Evolutionary conservation across 1,140 invertebrate genomes (phyloP).

Genomic region (Plodia interpunctella): DNA sequence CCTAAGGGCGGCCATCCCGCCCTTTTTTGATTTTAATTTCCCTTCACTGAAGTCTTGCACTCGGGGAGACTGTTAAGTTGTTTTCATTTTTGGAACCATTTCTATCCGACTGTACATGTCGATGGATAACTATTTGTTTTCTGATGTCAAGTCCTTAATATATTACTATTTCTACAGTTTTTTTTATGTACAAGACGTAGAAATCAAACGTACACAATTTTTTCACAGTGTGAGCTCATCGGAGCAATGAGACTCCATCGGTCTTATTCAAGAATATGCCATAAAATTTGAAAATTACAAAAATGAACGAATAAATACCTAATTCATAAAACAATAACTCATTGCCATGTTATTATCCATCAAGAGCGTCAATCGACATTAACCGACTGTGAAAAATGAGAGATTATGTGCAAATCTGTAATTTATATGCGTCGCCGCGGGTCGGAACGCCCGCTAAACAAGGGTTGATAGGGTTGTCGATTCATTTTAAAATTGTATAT

Average conservation of each 20-base stretch:
- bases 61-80: neutral
- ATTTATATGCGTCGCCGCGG: slow-evolving; percentile 71
- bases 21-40: slow-evolving; percentile 18
- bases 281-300: no score
- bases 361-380: slow-evolving; percentile 46
- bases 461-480: slow-evolving; percentile 32
- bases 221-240: no score
- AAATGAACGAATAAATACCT: neutral
- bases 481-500: neutral
- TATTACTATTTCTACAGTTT: no score
- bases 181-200: no score
- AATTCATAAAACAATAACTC: slow-evolving; percentile 1
- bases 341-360: slow-evolving; percentile 7
- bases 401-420: slow-evolving; percentile 70
- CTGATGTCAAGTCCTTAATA: no score
- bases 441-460: slow-evolving; percentile 25
- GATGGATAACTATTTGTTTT: no score
- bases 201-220: no score
- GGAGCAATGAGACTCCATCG: no score
- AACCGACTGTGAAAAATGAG: slow-evolving; percentile 68
- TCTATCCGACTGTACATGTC: no score
- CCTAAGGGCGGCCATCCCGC: slow-evolving; percentile 30
- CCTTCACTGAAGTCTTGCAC: slow-evolving; percentile 1
- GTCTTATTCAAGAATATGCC: no score
- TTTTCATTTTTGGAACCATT: neutral